Base-by-base conservation (phyloP, 2,797 vertebrate genomes). In the Lerista edwardsae region DNA sequence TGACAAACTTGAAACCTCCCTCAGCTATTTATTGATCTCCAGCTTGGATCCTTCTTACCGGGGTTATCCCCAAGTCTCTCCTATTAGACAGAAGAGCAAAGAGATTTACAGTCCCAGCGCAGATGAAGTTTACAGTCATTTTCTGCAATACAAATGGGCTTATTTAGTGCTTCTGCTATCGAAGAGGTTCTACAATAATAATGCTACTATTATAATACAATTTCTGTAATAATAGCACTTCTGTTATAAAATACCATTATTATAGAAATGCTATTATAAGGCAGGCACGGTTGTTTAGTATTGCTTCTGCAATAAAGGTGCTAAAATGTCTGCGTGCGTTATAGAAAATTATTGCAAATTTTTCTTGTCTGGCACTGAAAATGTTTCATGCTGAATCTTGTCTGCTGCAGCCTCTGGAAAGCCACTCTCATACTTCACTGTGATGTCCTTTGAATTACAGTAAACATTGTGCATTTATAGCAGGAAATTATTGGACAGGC, bases 191-290 rank as follows among this genome's bases (percentile, higher is more conserved):
- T 92, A 90, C 93, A 96, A 94, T 95, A 97, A 96, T 95, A 96
- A 96, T 96, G 91, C 94, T 93, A 94, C 94, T 95, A 95, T 97
- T 97, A 95, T 96, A 96, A 96, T 94, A 95, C 93, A 92, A 96
- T 97, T 96, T 95, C 94, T 95, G 86, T 96, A 96, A 96, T 96
- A 96, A 97, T 96, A 96, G 95, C 94, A 95, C 92, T 96, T 96
- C 94, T 96, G 95, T 96, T 96, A 96, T 95, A 96, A 97, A 96
- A 96, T 96, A 97, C 94, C 94, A 95, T 96, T 95, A 96, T 96
- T 96, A 96, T 83, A 95, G 95, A 95, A 96, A 96, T 96, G 92
- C 95, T 95, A 95, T 97, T 96, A 96, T 95, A 95, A 96, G 93
- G 94, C 96, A 95, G 91, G 93, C 94, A 95, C 93, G 90, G 95